Evolutionary conservation across 2,888 invertebrate genomes (phyloP).

Genomic region (Acheta domesticus): DNA sequence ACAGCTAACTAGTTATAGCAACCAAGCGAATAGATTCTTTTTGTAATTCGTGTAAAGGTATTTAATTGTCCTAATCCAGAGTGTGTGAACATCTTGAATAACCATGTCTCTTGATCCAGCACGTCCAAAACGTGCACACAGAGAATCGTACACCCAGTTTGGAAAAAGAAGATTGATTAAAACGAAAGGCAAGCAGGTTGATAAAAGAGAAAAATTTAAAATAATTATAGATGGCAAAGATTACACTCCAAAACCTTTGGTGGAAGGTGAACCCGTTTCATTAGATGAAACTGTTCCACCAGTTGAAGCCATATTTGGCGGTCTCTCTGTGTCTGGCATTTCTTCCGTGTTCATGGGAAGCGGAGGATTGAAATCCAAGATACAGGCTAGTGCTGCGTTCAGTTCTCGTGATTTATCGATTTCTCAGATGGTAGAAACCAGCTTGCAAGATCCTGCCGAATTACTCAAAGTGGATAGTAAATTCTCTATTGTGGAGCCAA

Average conservation of each 20-base stretch:
- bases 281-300: background rate
- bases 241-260: constrained; percentile 19
- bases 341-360: background rate
- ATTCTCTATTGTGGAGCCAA: background rate
- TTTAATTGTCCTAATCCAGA: too few species aligned
- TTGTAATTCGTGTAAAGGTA: too few species aligned
- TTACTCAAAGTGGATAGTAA: background rate
- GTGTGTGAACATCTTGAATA: too few species aligned
- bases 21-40: too few species aligned
- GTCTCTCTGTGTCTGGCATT: background rate
- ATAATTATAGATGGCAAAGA: constrained; percentile 23
- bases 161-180: background rate
- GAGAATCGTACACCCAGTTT: background rate
- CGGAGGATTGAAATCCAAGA: background rate
- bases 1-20: too few species aligned
- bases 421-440: background rate
- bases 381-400: background rate
- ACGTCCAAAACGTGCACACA: too few species aligned
- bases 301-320: background rate
- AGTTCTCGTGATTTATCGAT: background rate
- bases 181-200: background rate
- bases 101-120: too few species aligned
- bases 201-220: constrained; percentile 4
- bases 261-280: background rate
- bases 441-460: background rate